Evolutionary conservation across 2,888 invertebrate genomes (phyloP).

Genomic region (Hirtodrosophila alboralis): DNA sequence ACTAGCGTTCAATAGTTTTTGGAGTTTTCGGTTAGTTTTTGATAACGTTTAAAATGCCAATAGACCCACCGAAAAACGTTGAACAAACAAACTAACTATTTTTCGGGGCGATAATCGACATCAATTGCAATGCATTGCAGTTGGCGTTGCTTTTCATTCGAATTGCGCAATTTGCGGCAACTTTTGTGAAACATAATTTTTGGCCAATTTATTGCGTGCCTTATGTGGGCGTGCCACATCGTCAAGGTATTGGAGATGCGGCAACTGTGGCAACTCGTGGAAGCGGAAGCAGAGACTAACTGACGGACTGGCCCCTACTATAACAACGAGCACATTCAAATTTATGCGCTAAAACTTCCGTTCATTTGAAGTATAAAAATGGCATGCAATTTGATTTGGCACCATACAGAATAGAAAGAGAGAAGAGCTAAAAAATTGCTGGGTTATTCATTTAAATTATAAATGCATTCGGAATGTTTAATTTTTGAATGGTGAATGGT

Average conservation of each 20-base stretch:
- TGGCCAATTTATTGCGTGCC: slow-evolving; percentile 60
- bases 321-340: slow-evolving; percentile 53
- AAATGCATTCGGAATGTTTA: slow-evolving; percentile 81
- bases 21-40: slow-evolving; percentile 75
- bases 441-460: slow-evolving; percentile 81
- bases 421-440: slow-evolving; percentile 21
- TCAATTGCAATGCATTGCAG: slow-evolving; percentile 66
- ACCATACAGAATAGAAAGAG: slow-evolving; percentile 25
- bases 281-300: not conserved
- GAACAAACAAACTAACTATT: slow-evolving; percentile 75
- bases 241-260: no score
- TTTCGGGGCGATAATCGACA: slow-evolving; percentile 74
- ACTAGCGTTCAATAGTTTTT: slow-evolving; percentile 60
- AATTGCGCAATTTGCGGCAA: slow-evolving; percentile 78
- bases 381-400: slow-evolving; percentile 56
- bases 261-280: no score
- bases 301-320: no score
- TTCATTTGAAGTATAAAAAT: slow-evolving; percentile 69
- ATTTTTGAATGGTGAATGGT: slow-evolving; percentile 78
- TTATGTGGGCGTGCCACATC: slow-evolving; percentile 46
- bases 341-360: slow-evolving; percentile 79
- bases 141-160: slow-evolving; percentile 26
- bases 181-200: slow-evolving; percentile 74
- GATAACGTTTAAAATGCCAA: slow-evolving; percentile 77
- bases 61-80: slow-evolving; percentile 57